Evolutionary conservation across 1,140 invertebrate genomes (phyloP).

Genomic region (Ceratitis capitata): DNA sequence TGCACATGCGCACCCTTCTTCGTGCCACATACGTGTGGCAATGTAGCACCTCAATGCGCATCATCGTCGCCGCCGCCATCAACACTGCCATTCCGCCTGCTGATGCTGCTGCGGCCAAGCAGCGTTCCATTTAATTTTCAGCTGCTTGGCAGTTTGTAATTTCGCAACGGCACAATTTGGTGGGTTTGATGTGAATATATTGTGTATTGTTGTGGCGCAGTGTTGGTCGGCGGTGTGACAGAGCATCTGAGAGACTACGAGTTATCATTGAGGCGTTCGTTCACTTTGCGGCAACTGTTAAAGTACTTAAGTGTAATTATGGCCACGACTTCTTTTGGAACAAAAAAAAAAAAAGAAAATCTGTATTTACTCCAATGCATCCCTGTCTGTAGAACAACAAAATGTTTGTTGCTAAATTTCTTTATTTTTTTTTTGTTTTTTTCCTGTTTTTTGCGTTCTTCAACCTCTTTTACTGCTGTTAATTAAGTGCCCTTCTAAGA

Average conservation of each 20-base stretch:
- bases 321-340: conserved; percentile 28
- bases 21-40: conserved; percentile 33
- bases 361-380: too few relatives aligned
- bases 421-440: too few relatives aligned
- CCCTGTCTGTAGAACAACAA: too few relatives aligned
- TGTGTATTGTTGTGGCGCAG: too few relatives aligned
- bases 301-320: conserved; percentile 40
- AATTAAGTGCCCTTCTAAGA: too few relatives aligned
- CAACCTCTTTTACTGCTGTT: too few relatives aligned
- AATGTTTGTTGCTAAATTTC: too few relatives aligned
- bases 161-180: conserved; percentile 12
- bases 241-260: too few relatives aligned
- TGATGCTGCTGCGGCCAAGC: background rate
- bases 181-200: too few relatives aligned
- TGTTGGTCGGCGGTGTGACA: background rate
- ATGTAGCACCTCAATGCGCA: conserved; percentile 21
- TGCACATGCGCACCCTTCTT: conserved; percentile 27
- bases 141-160: conserved; percentile 34
- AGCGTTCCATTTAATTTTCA: conserved; percentile 28
- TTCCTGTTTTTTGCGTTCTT: background rate
- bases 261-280: background rate
- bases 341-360: too few relatives aligned
- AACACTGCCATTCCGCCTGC: too few relatives aligned
- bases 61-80: too few relatives aligned
- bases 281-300: background rate